Evolutionary conservation across 1,140 invertebrate species (phyloP).

Genomic region (Neodiprion fabricii): DNA sequence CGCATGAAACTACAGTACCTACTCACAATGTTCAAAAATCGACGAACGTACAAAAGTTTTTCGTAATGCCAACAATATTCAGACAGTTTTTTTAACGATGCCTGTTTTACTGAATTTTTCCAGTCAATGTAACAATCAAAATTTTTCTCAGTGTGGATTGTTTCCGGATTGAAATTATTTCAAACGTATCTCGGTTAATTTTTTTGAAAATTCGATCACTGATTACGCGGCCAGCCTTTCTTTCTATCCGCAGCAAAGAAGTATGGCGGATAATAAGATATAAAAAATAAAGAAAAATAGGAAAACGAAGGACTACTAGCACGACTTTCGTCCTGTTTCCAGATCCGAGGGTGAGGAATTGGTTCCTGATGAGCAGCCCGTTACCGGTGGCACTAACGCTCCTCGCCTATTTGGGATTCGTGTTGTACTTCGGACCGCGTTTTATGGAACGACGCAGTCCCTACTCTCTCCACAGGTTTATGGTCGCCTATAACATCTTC

Average conservation of each 20-base stretch:
- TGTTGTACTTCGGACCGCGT: conserved; percentile 66
- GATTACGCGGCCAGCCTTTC: too few species aligned
- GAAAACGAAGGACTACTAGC: neutral
- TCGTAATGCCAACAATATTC: too few species aligned
- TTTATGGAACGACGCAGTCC: conserved; percentile 69
- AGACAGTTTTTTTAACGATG: too few species aligned
- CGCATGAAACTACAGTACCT: too few species aligned
- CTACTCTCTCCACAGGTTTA: conserved; percentile 62
- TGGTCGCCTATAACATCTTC: conserved; percentile 67
- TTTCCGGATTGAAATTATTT: neutral
- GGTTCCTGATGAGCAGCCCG: conserved; percentile 72
- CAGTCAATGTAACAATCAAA: too few species aligned
- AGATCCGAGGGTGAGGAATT: conserved; percentile 83
- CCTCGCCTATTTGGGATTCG: conserved; percentile 64
- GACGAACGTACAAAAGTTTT: too few species aligned
- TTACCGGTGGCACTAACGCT: conserved; percentile 64
- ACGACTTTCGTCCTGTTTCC: conserved; percentile 56
- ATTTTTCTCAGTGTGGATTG: neutral
- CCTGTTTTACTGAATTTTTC: too few species aligned
- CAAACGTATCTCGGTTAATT: neutral
- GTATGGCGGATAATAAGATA: too few species aligned
- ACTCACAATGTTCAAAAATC: too few species aligned
- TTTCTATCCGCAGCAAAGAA: too few species aligned
- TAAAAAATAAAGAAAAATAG: neutral
- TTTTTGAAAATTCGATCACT: too few species aligned